Evolutionary conservation across 2,797 vertebrate species (phyloP).

Genomic region (Austrolebias charrua): DNA sequence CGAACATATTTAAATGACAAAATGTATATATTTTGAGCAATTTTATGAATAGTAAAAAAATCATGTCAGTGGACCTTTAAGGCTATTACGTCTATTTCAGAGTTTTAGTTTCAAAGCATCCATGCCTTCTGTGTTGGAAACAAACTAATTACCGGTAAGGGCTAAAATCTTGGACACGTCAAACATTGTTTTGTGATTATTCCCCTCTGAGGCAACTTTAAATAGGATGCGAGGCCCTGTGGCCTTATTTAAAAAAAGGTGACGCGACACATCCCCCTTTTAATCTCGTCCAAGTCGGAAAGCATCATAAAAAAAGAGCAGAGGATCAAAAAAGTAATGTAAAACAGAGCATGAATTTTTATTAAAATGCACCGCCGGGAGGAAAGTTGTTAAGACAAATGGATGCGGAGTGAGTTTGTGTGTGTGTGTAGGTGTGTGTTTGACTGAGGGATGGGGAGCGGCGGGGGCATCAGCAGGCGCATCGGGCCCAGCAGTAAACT

Average conservation of each 20-base stretch:
- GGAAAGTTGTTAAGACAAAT: conserved; percentile 23
- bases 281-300: conserved; percentile 27
- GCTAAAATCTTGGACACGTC: conserved; percentile 21
- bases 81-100: conserved; percentile 39
- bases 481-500: conserved; percentile 63
- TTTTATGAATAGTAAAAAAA: too few relatives aligned
- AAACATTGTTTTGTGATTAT: conserved; percentile 30
- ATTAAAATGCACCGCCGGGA: conserved; percentile 20
- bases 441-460: conserved; percentile 1
- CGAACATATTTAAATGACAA: too few relatives aligned
- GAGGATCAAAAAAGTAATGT: conserved; percentile 14
- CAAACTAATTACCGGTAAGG: conserved; percentile 57
- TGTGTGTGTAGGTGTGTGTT: conserved; percentile 14
- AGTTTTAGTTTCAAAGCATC: conserved; percentile 49
- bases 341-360: conserved; percentile 26
- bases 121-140: conserved; percentile 62
- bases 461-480: conserved; percentile 29
- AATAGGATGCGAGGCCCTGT: conserved; percentile 16
- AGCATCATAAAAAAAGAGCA: conserved; percentile 18
- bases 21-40: too few relatives aligned
- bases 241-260: conserved; percentile 36
- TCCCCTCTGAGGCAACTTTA: conserved; percentile 5
- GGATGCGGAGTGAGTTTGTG: conserved; percentile 20
- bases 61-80: too few relatives aligned
- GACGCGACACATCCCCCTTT: conserved; percentile 32